Percentiles rank a stretch among this genome's conserved stretches.
Conservation (phyloP, 2,113 vertebrate genomes). For the Mastomys coucha region DNA sequence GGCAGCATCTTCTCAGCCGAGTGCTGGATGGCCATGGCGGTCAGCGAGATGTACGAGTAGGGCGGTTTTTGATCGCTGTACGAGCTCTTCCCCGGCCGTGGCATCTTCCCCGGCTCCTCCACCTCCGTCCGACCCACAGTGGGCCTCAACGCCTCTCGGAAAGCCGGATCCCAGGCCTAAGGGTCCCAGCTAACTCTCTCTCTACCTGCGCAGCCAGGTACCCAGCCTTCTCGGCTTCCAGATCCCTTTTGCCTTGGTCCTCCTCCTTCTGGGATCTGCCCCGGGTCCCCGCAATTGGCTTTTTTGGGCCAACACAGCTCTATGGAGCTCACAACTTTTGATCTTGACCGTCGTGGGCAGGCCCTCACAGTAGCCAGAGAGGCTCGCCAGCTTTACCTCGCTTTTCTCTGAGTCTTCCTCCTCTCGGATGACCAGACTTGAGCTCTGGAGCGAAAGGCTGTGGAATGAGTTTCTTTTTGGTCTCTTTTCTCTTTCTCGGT, state of each 20-base stretch:
- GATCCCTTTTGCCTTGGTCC: neutral
- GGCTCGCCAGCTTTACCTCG: conserved; percentile 39
- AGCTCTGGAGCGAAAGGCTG: neutral
- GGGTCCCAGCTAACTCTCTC: neutral
- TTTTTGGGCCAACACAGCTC: neutral
- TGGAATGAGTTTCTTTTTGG: rapidly evolving
- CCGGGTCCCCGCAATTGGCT: neutral
- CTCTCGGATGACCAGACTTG: neutral
- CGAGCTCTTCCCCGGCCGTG: conserved; percentile 97
- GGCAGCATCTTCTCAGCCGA: conserved; percentile 97
- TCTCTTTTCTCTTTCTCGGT: neutral
- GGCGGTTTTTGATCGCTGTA: conserved; percentile 99
- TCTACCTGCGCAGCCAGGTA: neutral
- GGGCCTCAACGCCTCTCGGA: neutral
- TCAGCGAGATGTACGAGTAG: conserved; percentile 97
- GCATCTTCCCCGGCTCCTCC: conserved; percentile 87
- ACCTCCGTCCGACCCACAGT: conserved; percentile 30
- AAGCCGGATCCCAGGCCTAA: neutral
- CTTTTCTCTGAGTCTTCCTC: neutral
- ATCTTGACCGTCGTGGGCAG: conserved; percentile 16
- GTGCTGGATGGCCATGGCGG: conserved; percentile 98
- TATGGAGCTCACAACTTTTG: neutral
- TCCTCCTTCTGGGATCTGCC: neutral
- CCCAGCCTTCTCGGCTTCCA: neutral
- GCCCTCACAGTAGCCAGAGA: neutral